Base-by-base conservation (phyloP, 2,797 vertebrate species). In the Oreochromis grahami region DNA sequence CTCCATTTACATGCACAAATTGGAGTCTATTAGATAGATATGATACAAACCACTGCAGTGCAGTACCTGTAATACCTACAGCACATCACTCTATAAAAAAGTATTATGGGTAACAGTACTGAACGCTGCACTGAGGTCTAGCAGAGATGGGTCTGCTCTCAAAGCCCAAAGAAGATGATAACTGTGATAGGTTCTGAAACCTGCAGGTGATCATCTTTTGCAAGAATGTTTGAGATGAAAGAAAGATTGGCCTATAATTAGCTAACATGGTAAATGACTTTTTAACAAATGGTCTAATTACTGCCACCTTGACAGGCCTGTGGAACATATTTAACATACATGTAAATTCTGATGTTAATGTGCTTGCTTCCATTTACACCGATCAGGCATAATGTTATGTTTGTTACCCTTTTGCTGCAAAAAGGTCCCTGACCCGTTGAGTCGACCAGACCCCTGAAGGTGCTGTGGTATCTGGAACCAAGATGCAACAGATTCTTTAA, bases 11-110 rank as follows among this genome's bases (percentile, higher is more conserved):
- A 26, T 26, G 24, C 0, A 55, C 24, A 55, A 55, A 55, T 0
- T 26, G 24, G 53, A 55, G 24, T 8, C 53, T 15, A 0, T 56
- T 15, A 8, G 21, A 8, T 26, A 55, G 24, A 15, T 55, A 55
- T 55, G 53, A 55, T 55, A 55, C 24, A 56, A 15, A 56, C 4
- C 7, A 15, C 53, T 55, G 21, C 7, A 53, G 52, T 0, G 0
- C 52, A 26, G 5, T 0, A 56, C 53, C 53, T 56, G 53, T 56
- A 56, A 56, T 0, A 5, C 13, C 53, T 56, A 56, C 24, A 3
- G 1, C 51, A 52, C 10, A 12, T 52, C 1, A 29, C 26, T 29
- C 55, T 56, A 5, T 56, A 17, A 1, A 2, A 32, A 32, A 32
- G 5, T 56, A 32, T 56, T 56, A 32, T 56, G 55, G 14, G 13